Evolutionary conservation across 2,113 vertebrate species (phyloP).

Genomic region (Polyodon spathula): DNA sequence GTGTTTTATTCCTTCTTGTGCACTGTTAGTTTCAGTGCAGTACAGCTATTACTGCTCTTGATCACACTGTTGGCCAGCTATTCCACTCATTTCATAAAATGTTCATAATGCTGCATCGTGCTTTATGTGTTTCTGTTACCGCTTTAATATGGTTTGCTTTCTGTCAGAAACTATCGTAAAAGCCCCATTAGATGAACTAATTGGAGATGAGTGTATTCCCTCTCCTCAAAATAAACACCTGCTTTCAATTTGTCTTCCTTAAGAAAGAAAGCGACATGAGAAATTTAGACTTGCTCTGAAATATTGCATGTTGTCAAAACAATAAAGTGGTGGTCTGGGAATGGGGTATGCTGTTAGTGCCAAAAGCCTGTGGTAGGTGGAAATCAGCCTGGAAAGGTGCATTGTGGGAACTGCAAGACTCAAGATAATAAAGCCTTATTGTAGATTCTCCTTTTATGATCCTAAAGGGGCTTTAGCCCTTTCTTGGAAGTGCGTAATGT

Average conservation of each 20-base stretch:
- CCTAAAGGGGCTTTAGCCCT: no score
- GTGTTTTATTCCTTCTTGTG: no score
- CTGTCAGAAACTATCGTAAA: constrained; percentile 1
- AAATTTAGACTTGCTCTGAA: constrained; percentile 6
- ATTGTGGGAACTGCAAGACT: no score
- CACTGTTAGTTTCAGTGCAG: no score
- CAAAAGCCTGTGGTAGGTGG: background rate
- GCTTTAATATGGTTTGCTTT: background rate
- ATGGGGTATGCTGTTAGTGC: constrained; percentile 6
- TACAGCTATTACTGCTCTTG: no score
- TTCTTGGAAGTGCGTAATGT: no score
- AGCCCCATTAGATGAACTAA: constrained; percentile 18
- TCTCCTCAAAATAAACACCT: constrained; percentile 15
- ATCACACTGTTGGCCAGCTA: no score
- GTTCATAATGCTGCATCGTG: background rate
- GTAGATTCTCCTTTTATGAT: no score
- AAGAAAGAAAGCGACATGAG: constrained; percentile 11
- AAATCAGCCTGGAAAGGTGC: no score
- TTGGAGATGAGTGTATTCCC: constrained; percentile 13
- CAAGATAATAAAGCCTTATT: no score
- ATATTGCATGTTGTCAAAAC: background rate
- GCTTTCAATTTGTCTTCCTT: constrained; percentile 23
- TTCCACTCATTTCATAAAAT: background rate
- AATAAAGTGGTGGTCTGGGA: background rate
- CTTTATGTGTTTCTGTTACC: background rate